A percentile compares a stretch with the other conserved stretches of the same genome.
Conservation (phyloP, 2,888 invertebrate species). For the Chironomus riparius region DNA sequence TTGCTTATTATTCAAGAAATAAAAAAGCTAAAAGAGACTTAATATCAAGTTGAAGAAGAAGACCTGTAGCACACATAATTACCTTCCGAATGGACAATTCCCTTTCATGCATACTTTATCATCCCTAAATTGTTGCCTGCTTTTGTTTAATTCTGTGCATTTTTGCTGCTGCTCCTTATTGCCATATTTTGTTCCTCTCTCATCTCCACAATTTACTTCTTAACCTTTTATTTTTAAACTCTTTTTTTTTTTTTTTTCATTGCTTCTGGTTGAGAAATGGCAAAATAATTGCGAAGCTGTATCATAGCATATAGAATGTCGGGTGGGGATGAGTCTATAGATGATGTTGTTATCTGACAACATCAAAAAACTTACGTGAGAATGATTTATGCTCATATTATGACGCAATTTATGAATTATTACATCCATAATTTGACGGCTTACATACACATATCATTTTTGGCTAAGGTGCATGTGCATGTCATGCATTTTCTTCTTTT, state of each 20-base stretch:
- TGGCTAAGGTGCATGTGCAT: conserved; percentile 3
- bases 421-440: neutral
- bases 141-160: no score
- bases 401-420: neutral
- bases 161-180: no score
- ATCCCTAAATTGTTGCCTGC: no score
- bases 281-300: neutral
- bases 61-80: no score
- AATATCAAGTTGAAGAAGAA: no score
- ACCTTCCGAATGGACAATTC: no score
- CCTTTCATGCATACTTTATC: no score
- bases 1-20: no score
- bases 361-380: neutral
- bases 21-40: no score
- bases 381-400: neutral
- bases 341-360: neutral
- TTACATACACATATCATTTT: conserved; percentile 3
- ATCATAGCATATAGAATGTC: neutral
- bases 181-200: neutral
- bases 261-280: neutral
- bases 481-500: neutral
- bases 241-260: neutral
- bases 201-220: neutral
- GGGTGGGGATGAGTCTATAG: neutral
- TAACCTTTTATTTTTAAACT: neutral